Base-by-base conservation (phyloP, 1,140 invertebrate species). In the Tetramorium simillimum region DNA sequence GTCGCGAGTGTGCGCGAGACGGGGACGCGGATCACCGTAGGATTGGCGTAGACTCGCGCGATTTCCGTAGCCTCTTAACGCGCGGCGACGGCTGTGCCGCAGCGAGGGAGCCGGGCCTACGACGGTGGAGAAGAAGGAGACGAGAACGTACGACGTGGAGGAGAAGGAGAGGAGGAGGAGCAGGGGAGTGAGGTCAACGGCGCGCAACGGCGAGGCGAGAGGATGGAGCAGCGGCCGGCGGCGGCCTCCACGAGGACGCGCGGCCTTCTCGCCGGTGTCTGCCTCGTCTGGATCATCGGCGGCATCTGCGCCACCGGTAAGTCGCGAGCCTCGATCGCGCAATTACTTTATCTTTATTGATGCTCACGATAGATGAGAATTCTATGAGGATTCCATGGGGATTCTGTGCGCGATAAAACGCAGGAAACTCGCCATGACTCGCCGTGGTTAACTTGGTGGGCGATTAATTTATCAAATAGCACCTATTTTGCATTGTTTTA, bases 241-340 rank as follows among this genome's bases (percentile, higher is more conserved):
- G n/a, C 73, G 87, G 86, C 88, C 86, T 90, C 21, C 60, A 67
- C 86, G 77, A 90, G 82, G 73, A 91, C 87, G 62, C 84, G 85
- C 70, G 58, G 53, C 80, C 81, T 91, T 86, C 76, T 92, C 28
- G 80, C 88, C 77, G 86, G 86, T 77, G 84, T 86, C 91, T 86
- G 85, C 21, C 82, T 67, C 72, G 88, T 89, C 81, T 89, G 90
- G 85, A 90, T 91, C 70, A 81, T 76, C 49, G 76, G 85, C 7
- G 77, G 80, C 69, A 90, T 87, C 56, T 89, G 63, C 80, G 91
- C 91, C 14, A 90, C 63, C 65, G 91, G 92, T 93, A 43, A 90
- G 89, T 90, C 46, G 60, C 10, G 18, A n/a, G 33, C 3, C 86
- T 70, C 56, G 40, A 78, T 86, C 16, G 3, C 18, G 4, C 3